phyloP scores from a whole-genome alignment of 2,113 vertebrate genomes.

The Mungos mungo region DNA sequence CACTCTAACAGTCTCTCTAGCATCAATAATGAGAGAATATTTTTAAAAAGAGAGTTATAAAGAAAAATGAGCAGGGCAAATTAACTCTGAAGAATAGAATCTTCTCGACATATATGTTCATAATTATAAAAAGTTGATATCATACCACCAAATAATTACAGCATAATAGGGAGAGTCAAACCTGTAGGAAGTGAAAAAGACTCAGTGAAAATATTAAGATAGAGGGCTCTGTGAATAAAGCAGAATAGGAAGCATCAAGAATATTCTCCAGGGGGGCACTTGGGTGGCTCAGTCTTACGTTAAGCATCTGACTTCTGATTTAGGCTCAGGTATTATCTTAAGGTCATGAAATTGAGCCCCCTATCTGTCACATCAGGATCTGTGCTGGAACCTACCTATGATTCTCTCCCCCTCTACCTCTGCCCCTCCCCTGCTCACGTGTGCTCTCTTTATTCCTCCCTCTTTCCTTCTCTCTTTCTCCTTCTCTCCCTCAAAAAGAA shows the following conservation, averaged over 20 bases:
- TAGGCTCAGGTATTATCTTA: too few relatives aligned
- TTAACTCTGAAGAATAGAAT: conserved; percentile 11
- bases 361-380: too few relatives aligned
- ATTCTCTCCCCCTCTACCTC: too few relatives aligned
- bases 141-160: neutral
- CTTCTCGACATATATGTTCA: neutral
- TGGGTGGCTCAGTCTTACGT: too few relatives aligned
- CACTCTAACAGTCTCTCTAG: neutral
- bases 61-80: conserved; percentile 20
- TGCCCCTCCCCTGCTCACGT: too few relatives aligned
- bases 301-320: too few relatives aligned
- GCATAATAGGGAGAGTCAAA: neutral
- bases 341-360: too few relatives aligned
- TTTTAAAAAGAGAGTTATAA: conserved; percentile 12
- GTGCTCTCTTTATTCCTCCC: too few relatives aligned
- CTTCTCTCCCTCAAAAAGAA: too few relatives aligned
- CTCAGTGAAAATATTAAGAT: neutral
- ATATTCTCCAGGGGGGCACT: neutral
- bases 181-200: neutral
- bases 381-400: too few relatives aligned
- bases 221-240: neutral
- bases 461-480: too few relatives aligned
- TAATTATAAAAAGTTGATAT: neutral
- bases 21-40: neutral
- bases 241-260: neutral